These are phyloP conservation scores for Equus przewalskii DNA, from an alignment of 2,113 vertebrate genomes.

Conservation along the genomic window DNA sequence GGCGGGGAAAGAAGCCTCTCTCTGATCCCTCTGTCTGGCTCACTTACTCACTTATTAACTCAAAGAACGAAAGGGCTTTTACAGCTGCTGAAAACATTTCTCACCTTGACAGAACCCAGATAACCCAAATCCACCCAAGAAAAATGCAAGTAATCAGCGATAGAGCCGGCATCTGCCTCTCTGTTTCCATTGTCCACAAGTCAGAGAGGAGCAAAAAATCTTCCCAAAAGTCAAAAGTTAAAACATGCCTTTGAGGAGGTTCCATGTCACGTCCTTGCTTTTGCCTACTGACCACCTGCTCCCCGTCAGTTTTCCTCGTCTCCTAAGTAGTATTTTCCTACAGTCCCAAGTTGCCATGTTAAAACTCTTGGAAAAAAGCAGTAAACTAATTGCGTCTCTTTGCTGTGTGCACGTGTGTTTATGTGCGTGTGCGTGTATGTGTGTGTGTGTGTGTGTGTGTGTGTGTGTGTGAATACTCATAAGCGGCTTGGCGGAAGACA, in stretches of 20 bases:
- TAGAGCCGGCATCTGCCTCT: neutral
- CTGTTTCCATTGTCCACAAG: neutral
- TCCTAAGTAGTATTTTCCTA: neutral
- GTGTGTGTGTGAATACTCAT: neutral
- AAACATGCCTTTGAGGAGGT: neutral
- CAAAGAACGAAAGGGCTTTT: neutral
- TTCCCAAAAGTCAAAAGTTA: neutral
- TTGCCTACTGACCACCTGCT: neutral
- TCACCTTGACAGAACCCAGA: constrained; percentile 41
- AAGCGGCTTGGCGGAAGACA: constrained; percentile 24
- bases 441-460: neutral
- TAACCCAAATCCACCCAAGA: neutral
- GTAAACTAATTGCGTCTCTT: neutral
- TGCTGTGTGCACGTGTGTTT: neutral
- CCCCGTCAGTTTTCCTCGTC: neutral
- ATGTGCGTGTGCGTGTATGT: neutral
- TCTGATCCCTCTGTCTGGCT: neutral
- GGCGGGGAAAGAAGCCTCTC: neutral
- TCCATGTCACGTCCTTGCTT: neutral
- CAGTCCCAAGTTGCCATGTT: neutral
- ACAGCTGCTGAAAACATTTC: constrained; percentile 2
- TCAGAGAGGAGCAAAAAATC: neutral
- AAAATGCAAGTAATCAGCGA: neutral
- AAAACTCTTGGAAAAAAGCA: constrained; percentile 30
- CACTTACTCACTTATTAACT: neutral